phyloP scores from a whole-genome alignment of 2,888 invertebrate genomes.

The Diaphora mendica region DNA sequence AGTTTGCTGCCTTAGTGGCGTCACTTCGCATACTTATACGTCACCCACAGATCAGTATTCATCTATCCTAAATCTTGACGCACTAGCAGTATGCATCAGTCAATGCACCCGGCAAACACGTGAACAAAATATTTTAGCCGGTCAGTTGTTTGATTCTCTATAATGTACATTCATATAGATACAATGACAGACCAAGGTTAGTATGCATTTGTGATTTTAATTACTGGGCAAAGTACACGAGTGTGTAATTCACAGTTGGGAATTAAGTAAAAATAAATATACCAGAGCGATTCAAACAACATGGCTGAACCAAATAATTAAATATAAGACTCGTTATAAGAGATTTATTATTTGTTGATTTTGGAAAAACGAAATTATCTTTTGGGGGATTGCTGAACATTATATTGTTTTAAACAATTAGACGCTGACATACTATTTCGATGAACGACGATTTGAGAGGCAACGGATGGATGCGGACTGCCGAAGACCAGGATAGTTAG shows the following conservation, averaged over 20 bases:
- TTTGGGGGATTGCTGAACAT: neutral
- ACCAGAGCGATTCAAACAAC: neutral
- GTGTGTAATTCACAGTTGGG: constrained; percentile 35
- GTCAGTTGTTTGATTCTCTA: constrained; percentile 35
- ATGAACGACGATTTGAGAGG: no score
- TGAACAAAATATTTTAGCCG: constrained; percentile 54
- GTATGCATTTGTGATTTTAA: constrained; percentile 57
- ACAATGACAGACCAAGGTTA: constrained; percentile 59
- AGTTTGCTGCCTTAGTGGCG: no score
- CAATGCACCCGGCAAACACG: constrained; percentile 39
- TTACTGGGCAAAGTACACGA: constrained; percentile 45
- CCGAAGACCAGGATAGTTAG: no score
- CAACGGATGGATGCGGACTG: no score
- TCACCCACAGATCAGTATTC: constrained; percentile 36
- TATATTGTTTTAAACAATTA: neutral
- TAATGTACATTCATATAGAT: constrained; percentile 25
- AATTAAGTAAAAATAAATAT: neutral
- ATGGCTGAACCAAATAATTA: neutral
- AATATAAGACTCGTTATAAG: no score
- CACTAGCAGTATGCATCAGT: constrained; percentile 41
- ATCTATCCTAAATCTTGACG: constrained; percentile 38
- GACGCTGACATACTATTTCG: no score
- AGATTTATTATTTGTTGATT: no score
- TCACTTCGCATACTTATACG: no score
- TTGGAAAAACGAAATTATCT: neutral